These are phyloP conservation scores for Sitophilus oryzae DNA, from an alignment of 1,140 invertebrate genomes.

Conservation along the genomic window DNA sequence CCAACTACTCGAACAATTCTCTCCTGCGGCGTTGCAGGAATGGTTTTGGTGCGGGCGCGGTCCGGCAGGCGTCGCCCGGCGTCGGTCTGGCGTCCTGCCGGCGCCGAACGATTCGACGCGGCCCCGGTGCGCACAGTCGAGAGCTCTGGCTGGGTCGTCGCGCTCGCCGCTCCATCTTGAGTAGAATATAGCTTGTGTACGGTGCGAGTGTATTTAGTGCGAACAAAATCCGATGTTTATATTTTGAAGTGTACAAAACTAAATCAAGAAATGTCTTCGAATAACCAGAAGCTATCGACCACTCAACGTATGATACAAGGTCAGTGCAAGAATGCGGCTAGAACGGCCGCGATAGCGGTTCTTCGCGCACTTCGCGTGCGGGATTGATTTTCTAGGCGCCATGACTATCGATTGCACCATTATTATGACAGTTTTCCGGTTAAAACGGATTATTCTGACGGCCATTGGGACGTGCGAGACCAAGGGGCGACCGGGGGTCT, in stretches of 20 bases:
- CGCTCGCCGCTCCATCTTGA: conserved; percentile 46
- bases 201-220: conserved; percentile 42
- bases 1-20: no score
- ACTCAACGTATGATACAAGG: conserved; percentile 47
- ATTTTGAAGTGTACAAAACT: conserved; percentile 44
- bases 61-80: background rate
- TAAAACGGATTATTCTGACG: conserved; percentile 18
- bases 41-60: background rate
- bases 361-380: conserved; percentile 39
- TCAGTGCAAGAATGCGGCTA: conserved; percentile 35
- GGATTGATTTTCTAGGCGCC: conserved; percentile 47
- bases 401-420: conserved; percentile 45
- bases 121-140: conserved; percentile 35
- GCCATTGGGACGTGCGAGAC: background rate
- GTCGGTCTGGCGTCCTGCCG: background rate
- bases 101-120: conserved; percentile 37
- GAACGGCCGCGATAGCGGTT: conserved; percentile 3
- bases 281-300: conserved; percentile 45
- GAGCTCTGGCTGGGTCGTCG: conserved; percentile 44
- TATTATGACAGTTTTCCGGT: conserved; percentile 29
- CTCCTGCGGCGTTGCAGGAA: background rate
- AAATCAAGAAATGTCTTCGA: conserved; percentile 46
- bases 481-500: background rate
- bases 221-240: conserved; percentile 44
- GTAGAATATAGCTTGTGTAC: conserved; percentile 46